These are phyloP conservation scores for Chaetogeoica ovagalla DNA, from an alignment of 2,888 invertebrate genomes.

Conservation along the genomic window DNA sequence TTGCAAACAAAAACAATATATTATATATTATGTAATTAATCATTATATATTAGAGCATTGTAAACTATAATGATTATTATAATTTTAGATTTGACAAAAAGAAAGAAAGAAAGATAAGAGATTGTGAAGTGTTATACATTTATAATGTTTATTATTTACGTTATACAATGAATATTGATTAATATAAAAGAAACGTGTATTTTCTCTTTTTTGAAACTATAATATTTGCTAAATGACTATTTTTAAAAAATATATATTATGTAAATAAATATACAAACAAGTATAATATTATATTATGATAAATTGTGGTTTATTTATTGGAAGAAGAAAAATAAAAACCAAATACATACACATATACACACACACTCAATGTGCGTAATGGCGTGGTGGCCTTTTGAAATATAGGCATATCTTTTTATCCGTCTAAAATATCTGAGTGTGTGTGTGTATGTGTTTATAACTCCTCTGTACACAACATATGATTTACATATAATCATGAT, in stretches of 20 bases:
- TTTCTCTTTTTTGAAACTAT: slow-evolving; percentile 48
- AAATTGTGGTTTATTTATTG: neutral
- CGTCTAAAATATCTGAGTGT: no score
- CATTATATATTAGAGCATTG: slow-evolving; percentile 34
- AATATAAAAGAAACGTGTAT: slow-evolving; percentile 49
- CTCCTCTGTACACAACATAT: no score
- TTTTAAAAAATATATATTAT: slow-evolving; percentile 27
- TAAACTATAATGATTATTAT: slow-evolving; percentile 46
- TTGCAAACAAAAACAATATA: slow-evolving; percentile 34
- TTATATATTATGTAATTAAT: slow-evolving; percentile 40
- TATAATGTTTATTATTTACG: slow-evolving; percentile 49
- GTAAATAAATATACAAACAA: slow-evolving; percentile 48
- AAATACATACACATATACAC: no score
- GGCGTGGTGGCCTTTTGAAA: no score
- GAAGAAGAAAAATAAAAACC: neutral
- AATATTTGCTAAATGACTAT: slow-evolving; percentile 52
- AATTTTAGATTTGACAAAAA: slow-evolving; percentile 34
- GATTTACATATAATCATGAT: no score
- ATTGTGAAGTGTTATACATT: slow-evolving; percentile 40
- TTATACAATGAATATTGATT: slow-evolving; percentile 39
- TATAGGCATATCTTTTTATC: no score
- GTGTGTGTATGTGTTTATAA: no score
- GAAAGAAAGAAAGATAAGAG: neutral
- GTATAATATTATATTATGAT: slow-evolving; percentile 35
- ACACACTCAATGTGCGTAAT: no score